Percentiles rank a stretch among this genome's conserved stretches.
These are phyloP conservation scores for Trinorchestia longiramus DNA, from an alignment of 1,140 invertebrate genomes.

Conservation along the genomic window DNA sequence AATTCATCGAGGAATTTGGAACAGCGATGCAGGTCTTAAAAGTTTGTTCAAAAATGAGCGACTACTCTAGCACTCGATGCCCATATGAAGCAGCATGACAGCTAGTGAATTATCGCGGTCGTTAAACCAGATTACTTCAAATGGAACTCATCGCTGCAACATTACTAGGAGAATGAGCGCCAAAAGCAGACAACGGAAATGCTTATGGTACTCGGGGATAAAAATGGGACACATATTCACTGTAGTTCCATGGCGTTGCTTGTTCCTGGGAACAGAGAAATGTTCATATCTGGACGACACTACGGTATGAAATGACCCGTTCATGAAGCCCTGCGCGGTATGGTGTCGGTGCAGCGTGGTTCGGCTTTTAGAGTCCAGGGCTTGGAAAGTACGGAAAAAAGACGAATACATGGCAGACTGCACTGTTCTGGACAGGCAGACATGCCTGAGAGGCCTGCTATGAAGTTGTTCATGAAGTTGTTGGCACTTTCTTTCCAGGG, in stretches of 20 bases:
- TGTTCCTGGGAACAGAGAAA: not conserved
- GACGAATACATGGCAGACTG: too few relatives aligned
- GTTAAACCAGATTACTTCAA: slow-evolving; percentile 7
- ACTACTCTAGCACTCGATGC: not conserved
- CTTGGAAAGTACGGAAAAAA: too few relatives aligned
- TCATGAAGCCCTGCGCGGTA: too few relatives aligned
- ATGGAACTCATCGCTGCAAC: slow-evolving; percentile 8
- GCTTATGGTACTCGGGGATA: not conserved
- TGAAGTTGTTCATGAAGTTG: too few relatives aligned
- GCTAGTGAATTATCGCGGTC: not conserved
- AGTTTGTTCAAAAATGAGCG: too few relatives aligned
- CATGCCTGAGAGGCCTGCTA: too few relatives aligned
- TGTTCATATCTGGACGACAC: not conserved
- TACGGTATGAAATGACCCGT: not conserved
- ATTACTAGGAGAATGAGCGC: not conserved
- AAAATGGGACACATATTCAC: not conserved
- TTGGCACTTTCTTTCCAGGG: too few relatives aligned
- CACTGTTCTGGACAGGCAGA: too few relatives aligned
- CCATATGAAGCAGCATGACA: not conserved
- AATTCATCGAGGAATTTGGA: too few relatives aligned
- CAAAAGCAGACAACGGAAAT: not conserved
- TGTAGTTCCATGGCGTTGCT: not conserved
- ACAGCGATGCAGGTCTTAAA: too few relatives aligned
- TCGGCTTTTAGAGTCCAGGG: too few relatives aligned
- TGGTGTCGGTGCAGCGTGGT: too few relatives aligned